Base-by-base conservation (phyloP, 2,888 invertebrate species). In the Leucoma salicis region DNA sequence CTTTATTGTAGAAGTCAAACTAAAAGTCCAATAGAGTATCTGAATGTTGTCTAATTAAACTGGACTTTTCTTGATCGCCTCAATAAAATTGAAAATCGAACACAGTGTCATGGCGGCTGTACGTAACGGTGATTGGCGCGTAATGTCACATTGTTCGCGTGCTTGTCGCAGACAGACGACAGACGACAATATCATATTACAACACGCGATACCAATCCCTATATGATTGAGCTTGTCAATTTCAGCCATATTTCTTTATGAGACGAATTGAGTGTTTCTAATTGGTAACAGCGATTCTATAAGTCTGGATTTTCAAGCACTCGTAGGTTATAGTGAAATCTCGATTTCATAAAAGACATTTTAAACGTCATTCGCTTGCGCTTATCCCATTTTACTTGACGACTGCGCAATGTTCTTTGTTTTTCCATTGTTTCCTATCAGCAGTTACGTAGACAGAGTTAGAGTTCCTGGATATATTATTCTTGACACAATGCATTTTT, bases 91-190 rank as follows among this genome's bases (percentile, higher is more conserved):
- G 29, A 34, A 37, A 42, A 42, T 34, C 29, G 37, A 42, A 24
- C 34, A 34, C 13, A 37, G 24, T 42, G 42, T 42, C 38, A 42
- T 38, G 42, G 42, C 37, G 34, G 15, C 8, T 38, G 37, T 28
- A 21, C 18, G 12, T 41, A 43, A 43, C 43, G 43, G 43, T 43
- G 27, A 32, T 31, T 31, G 38, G 31, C 35, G 35, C 25, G 39
- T 44, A 44, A 35, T 39, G 39, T 39, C 39, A 44, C 39, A 39
- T 44, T 39, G 43, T 44, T 44, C 14, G 39, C 39, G 43, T 43
- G 39, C 18, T 31, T 33, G 37, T 31, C 29, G 31, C 39, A 44
- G 44, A 44, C 44, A 18, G 35, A 35, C 35, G 35, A 36, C 39
- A 44, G 39, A 39, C 42, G 34, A 42, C 43, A 31, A 28, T 44